Evolutionary conservation across 2,888 invertebrate species (phyloP), one percentile per base, ranked within the genome.

Genomic region (Leucophora obtusa): DNA sequence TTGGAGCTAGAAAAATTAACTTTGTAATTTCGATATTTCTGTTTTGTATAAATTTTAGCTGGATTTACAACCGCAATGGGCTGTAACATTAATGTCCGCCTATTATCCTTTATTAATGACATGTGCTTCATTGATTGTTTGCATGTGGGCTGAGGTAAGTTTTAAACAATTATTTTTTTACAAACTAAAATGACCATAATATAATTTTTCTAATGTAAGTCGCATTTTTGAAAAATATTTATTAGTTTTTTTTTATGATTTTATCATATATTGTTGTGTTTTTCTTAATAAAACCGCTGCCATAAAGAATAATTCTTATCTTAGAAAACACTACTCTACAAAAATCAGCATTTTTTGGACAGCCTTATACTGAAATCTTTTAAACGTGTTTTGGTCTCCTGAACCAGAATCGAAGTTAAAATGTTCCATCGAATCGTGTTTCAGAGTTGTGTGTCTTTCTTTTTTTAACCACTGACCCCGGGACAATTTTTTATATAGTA

Each of bases 141-240:
- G 97, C 91, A 96, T 97, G 89, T 97, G 97, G 97, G 97, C 97
- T 51, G 97, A 97, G 94, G 96, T 96, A 90, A 93, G 93, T 92
- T 51, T 63, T 10, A 21, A 24, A 35, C 1, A n/a, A 2, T 43
- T n/a, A n/a, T 47, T 47, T n/a, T 47, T 47, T n/a, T 47, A n/a
- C 1, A 38, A 38, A 11, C 38, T 38, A 5, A 38, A 38, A 38
- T 35, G 35, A 35, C 35, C 35, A 2, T 35, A 35, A 2, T 35
- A 6, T 35, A 35, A 35, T 11, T 38, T 11, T 28, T 21, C 2
- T 21, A 21, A 35, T 35, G 8, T 38, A 38, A 38, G 4, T 11
- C 38, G 38, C 14, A 38, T 38, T 11, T 38, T 11, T 38, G 11
- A 38, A 38, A 38, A 10, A 38, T 5, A 38, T 38, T 9, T 35